Conservation (phyloP, 1,140 invertebrate genomes). For the Bombus ignitus region DNA sequence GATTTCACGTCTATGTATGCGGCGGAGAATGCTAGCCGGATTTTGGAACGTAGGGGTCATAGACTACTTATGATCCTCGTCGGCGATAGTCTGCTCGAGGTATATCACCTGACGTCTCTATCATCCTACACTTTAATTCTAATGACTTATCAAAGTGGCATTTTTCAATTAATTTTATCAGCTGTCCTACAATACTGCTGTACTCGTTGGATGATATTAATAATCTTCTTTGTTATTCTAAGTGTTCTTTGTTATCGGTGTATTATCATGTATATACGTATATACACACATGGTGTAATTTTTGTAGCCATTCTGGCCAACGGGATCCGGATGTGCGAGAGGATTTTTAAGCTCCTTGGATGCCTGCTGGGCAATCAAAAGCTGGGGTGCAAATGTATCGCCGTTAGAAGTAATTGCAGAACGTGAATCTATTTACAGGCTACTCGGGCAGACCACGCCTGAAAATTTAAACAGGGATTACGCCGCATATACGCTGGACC, state of each 20-base stretch:
- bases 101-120: constrained; percentile 69
- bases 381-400: constrained; percentile 89
- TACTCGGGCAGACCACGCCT: constrained; percentile 96
- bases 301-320: constrained; percentile 97
- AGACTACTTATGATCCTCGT: constrained; percentile 94
- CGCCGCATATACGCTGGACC: constrained; percentile 94
- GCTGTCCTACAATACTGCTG: neutral
- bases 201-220: neutral
- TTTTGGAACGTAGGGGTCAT: constrained; percentile 90
- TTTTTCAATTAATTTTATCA: neutral
- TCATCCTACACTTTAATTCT: neutral
- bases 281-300: neutral
- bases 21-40: constrained; percentile 95
- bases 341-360: constrained; percentile 98
- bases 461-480: constrained; percentile 97
- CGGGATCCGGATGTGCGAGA: constrained; percentile 97
- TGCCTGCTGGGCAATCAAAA: constrained; percentile 96
- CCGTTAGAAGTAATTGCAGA: constrained; percentile 95
- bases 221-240: too few species aligned
- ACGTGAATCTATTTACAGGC: constrained; percentile 95
- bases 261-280: too few species aligned
- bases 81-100: constrained; percentile 97
- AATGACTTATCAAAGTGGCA: neutral
- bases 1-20: constrained; percentile 99
- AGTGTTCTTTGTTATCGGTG: too few species aligned